These are phyloP conservation scores for Hassar affinis DNA, from an alignment of 2,113 vertebrate species.

Conservation along the genomic window DNA sequence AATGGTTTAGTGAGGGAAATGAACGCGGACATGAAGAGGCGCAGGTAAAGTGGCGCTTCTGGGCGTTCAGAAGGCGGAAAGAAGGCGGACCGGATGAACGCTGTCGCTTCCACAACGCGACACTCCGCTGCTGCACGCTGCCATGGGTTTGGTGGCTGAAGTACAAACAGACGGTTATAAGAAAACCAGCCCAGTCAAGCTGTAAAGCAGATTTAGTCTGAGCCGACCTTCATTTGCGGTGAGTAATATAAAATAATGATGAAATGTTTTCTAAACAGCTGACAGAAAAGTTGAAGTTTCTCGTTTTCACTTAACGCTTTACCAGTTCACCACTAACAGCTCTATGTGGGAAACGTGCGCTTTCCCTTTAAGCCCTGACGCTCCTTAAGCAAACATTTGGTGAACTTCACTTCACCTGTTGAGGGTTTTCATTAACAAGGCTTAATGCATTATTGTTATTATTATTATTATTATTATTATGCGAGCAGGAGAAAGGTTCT, in stretches of 20 bases:
- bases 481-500: neutral
- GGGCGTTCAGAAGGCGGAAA: slow-evolving; percentile 14
- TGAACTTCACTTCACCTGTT: slow-evolving; percentile 3
- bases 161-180: neutral
- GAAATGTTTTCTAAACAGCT: neutral
- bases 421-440: neutral
- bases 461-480: no score
- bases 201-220: neutral
- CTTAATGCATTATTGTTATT: no score
- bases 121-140: neutral
- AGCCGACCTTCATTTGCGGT: neutral
- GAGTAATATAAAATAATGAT: neutral
- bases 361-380: neutral
- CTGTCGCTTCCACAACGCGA: neutral
- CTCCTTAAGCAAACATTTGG: slow-evolving; percentile 11
- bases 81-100: slow-evolving; percentile 17
- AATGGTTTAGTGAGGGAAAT: no score
- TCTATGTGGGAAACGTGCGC: neutral
- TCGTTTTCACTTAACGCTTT: neutral
- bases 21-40: no score
- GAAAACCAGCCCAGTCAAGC: neutral
- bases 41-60: neutral
- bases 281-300: neutral
- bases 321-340: no score
- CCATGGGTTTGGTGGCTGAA: neutral